Conservation (phyloP, 2,797 vertebrate species). For the Melanotaenia pygmaea region DNA sequence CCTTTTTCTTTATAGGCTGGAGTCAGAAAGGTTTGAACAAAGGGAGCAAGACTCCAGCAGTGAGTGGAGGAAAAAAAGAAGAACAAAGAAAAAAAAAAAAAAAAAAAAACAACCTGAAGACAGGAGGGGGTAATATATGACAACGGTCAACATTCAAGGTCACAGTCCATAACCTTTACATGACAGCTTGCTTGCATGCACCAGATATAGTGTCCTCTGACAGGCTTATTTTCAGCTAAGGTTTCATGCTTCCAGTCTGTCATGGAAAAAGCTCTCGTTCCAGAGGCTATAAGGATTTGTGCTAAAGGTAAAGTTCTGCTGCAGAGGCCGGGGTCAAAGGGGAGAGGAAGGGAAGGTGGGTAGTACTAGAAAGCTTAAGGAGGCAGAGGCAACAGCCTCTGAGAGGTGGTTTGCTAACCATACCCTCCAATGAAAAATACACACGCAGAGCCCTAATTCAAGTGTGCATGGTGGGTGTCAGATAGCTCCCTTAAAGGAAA, state of each 20-base stretch:
- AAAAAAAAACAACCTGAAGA: neutral
- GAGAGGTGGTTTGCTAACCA: conserved; percentile 22
- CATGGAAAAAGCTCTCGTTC: conserved; percentile 17
- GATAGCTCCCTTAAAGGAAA: conserved; percentile 49
- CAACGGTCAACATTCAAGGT: conserved; percentile 61
- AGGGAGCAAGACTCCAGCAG: conserved; percentile 29
- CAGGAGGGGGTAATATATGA: conserved; percentile 41
- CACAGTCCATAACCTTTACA: conserved; percentile 33
- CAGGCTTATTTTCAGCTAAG: conserved; percentile 15
- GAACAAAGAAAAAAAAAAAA: conserved; percentile 10
- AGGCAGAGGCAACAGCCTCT: conserved; percentile 24
- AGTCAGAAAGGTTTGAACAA: conserved; percentile 49
- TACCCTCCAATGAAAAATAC: conserved; percentile 8
- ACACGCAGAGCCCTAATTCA: conserved; percentile 25
- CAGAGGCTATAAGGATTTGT: conserved; percentile 44
- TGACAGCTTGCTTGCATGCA: conserved; percentile 10
- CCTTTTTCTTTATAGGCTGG: conserved; percentile 54
- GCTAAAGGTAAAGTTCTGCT: conserved; percentile 67
- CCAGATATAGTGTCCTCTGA: conserved; percentile 20
- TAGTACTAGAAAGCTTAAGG: conserved; percentile 24
- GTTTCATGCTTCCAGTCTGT: conserved; percentile 18
- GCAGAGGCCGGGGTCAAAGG: conserved; percentile 33
- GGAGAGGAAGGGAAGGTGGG: conserved; percentile 32
- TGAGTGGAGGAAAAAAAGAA: conserved; percentile 12
- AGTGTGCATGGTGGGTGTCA: conserved; percentile 47